Evolutionary conservation across 1,140 invertebrate genomes (phyloP).

Genomic region (Agrypnia vestita): DNA sequence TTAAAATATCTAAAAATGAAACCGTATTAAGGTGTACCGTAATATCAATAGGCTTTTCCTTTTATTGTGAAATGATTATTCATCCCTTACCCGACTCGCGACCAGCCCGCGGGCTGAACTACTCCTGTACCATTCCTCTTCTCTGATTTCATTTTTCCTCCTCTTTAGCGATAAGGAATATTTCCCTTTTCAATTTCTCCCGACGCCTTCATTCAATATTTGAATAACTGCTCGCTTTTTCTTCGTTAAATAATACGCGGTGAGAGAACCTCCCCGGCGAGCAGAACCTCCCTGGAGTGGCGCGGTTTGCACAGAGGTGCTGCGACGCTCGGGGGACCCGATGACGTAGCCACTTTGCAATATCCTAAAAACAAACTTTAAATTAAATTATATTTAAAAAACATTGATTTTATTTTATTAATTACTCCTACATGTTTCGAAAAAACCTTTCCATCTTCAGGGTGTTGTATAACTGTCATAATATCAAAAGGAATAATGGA

Average conservation of each 20-base stretch:
- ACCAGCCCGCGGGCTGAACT: conserved; percentile 8
- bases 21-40: neutral
- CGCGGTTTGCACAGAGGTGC: no score
- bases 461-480: no score
- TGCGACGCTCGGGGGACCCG: no score
- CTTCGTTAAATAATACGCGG: conserved; percentile 29
- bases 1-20: no score
- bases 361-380: no score
- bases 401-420: no score
- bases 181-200: conserved; percentile 42
- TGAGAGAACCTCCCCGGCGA: neutral
- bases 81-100: neutral
- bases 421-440: no score
- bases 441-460: no score
- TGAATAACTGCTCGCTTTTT: conserved; percentile 50
- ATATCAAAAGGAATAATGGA: no score
- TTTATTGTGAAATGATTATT: neutral
- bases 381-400: no score
- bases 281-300: neutral
- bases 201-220: conserved; percentile 48
- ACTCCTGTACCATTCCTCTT: conserved; percentile 12
- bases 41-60: conserved; percentile 13
- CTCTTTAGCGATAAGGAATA: conserved; percentile 33
- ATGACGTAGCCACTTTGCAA: no score
- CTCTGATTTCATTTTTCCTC: conserved; percentile 37